Evolutionary conservation across 2,113 vertebrate species (phyloP), one percentile per base, ranked within the genome.

Genomic region (Chaetorhynchus papuensis): DNA sequence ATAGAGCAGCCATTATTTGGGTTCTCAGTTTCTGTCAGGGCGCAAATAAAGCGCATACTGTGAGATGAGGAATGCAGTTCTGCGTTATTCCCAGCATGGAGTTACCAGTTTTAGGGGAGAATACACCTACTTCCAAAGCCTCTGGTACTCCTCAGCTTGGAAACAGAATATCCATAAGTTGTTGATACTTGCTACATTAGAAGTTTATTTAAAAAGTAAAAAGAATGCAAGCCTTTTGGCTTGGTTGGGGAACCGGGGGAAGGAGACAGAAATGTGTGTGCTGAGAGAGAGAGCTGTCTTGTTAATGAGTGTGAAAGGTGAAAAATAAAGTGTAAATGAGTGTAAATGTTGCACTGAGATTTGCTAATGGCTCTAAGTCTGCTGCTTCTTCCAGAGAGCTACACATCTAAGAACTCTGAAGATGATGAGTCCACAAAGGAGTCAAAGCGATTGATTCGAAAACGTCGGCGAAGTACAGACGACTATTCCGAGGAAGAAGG

Each of bases 391-490:
- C 49, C 97, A 98, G 98, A 98, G 96, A 98, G 98, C 97, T 98
- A 98, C 94, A 57, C 95, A 52, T 97, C 98, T 13, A 98, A 98
- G 97, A 98, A 99, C 85, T 98, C 98, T 0, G 99, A 99, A 74
- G 98, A 98, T 5, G 98, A 98, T 2, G 98, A 98, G 53, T 95
- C 97, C 42, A 92, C 93, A 24, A 97, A 96, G 84, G 94, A 94
- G 50, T 97, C 97, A 1, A 98, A 98, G 77, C 95, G 89, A 28
- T 45, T 96, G 76, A 91, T 97, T 90, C 93, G 89, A 72, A 98
- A 97, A 53, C 96, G 94, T 74, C 79, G 96, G 94, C 95, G 98
- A 96, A 98, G 97, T 77, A 96, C 97, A 85, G 91, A 96, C 8
- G 86, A 98, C 50, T 97, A 98, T 94, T 85, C 96, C 3, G 97